Base-by-base conservation (phyloP, 2,113 vertebrate genomes). In the Ophthalmolycus amberensis region DNA sequence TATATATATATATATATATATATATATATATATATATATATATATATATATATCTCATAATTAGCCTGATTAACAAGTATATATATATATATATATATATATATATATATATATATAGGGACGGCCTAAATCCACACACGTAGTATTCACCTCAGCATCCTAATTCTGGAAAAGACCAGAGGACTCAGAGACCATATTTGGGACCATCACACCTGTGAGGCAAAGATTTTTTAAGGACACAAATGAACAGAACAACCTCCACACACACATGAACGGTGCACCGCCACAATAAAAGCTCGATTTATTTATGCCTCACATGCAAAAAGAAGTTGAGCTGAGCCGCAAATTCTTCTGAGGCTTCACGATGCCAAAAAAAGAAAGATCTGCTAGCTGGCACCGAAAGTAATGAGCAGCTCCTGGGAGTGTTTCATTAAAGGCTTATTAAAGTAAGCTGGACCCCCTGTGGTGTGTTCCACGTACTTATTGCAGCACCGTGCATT, bases 161-260 rank as follows among this genome's bases (percentile, higher is more conserved):
- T 94, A 94, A 86, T 83, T 94, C 93, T 96, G 94, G 91, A 96
- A 95, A 88, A 95, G 92, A 85, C 94, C 93, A 85, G 94, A 95
- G 68, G 95, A 93, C 88, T 96, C 94, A 74, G 94, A 89, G 59
- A 94, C 90, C 87, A 92, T 88, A 88, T 85, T 94, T 77, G 94
- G 90, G 80, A 93, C 90, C 89, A 94, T 91, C 87, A 95, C 89
- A 94, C 95, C 95, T 96, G 92, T 58, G 91, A 93, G 91, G 90
- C 40, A 94, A 88, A 94, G 76, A 91, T 46, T 82, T 38, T 12
- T 27, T 71, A 34, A 91, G 63, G 62, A 84, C 73, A 82, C 73
- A 76, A 76, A 79, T 71, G 68, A 75, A 80, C 66, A 87, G 46
- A 58, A 67, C 62, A 1, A 25, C 54, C n/a, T 22, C 25, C 34